Conservation (phyloP, 2,888 invertebrate genomes). For the Drosophila prolongata region DNA sequence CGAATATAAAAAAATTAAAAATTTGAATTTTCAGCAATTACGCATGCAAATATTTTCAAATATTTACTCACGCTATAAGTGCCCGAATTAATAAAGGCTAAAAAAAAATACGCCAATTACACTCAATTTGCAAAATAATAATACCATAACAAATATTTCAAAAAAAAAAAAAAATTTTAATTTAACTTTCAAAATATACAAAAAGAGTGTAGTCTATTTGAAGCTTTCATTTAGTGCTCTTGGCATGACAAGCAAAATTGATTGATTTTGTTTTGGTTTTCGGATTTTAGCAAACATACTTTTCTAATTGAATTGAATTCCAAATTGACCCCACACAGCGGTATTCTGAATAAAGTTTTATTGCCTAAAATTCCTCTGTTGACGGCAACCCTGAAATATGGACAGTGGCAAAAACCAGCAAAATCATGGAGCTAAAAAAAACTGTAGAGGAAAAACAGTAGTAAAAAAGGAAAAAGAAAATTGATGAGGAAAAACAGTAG, state of each 20-base stretch:
- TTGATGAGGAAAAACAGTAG: conserved; percentile 18
- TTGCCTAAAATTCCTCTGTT: conserved; percentile 19
- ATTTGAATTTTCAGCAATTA: conserved; percentile 19
- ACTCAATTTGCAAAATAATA: conserved; percentile 2
- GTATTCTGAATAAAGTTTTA: conserved; percentile 16
- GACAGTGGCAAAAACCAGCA: conserved; percentile 26
- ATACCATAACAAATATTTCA: conserved; percentile 7
- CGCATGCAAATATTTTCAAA: conserved; percentile 18
- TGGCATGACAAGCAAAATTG: conserved; percentile 21
- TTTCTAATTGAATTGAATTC: conserved; percentile 39
- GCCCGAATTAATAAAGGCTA: too few species aligned
- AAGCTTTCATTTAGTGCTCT: not conserved
- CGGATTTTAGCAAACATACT: conserved; percentile 24
- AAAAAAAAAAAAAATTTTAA: not conserved
- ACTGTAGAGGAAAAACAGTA: conserved; percentile 14
- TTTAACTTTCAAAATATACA: not conserved
- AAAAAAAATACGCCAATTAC: too few species aligned
- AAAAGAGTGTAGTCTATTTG: conserved; percentile 2
- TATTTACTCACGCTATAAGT: not conserved
- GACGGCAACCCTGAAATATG: conserved; percentile 60
- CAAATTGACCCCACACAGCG: conserved; percentile 30
- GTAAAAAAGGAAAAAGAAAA: conserved; percentile 7
- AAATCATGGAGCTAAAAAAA: conserved; percentile 2
- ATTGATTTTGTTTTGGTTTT: conserved; percentile 31
- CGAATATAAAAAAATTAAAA: conserved; percentile 7